These are phyloP conservation scores for Nycticorax nycticorax DNA, from an alignment of 2,113 vertebrate genomes.

Conservation along the genomic window DNA sequence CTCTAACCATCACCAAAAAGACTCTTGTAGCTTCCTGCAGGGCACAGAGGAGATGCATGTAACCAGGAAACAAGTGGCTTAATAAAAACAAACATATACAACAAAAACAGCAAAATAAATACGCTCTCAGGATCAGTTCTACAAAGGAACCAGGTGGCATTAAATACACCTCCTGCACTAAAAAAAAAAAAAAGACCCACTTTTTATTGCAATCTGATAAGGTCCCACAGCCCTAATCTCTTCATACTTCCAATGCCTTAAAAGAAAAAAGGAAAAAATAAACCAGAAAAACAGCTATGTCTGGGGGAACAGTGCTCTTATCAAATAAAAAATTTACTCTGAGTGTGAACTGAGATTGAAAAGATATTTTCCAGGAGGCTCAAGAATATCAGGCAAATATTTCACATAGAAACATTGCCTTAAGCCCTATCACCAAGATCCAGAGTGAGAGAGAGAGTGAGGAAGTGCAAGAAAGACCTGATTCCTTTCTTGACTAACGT, in stretches of 20 bases:
- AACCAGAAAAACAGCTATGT: neutral
- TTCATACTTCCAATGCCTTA: neutral
- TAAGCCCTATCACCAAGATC: neutral
- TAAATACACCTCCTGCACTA: neutral
- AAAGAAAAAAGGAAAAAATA: neutral
- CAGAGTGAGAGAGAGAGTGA: neutral
- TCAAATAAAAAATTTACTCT: neutral
- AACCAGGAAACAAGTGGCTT: neutral
- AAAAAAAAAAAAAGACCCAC: neutral
- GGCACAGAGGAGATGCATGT: neutral
- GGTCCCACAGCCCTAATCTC: neutral
- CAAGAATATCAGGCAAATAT: neutral
- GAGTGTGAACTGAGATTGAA: neutral
- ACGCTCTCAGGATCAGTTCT: neutral
- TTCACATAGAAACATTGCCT: neutral
- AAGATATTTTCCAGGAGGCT: neutral
- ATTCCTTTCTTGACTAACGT: constrained; percentile 13
- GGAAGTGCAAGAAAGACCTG: constrained; percentile 1
- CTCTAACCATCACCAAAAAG: neutral
- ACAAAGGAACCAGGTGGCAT: neutral
- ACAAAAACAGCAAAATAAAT: neutral
- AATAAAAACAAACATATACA: neutral
- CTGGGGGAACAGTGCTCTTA: neutral
- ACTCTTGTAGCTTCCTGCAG: neutral
- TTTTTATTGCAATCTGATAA: neutral